Evolutionary conservation across 2,888 invertebrate species (phyloP), one percentile per base, ranked within the genome.

Genomic region (Melipona bicolor): DNA sequence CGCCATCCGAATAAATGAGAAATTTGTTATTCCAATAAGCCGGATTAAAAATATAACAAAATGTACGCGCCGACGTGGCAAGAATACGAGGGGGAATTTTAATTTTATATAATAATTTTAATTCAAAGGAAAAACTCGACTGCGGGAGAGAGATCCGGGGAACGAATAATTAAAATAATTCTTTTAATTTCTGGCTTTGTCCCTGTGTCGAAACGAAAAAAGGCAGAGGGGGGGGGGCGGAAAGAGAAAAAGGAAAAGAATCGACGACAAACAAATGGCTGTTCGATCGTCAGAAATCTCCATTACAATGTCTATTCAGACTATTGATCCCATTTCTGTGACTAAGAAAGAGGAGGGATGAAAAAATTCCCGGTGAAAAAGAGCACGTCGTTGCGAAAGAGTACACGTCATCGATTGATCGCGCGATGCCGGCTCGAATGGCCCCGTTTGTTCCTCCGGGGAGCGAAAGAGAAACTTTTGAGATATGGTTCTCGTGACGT

Each of bases 401-500:
- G 61, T 15, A 24, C 54, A n/a, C 65, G 61, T 67, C 64, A 65
- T 85, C 85, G 85, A 85, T 85, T 85, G 85, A 80, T 85, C 69
- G 67, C 62, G 61, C 62, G 72, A 75, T 73, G 84, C 59, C 69
- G 19, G 73, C 19, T 64, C 74, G 75, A 59, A 76, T 67, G 85
- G 75, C 67, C 36, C 52, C 69, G 79, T 82, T 86, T 79, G 74
- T 86, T 82, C 75, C 86, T 86, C 86, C 71, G 54, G 86, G 86
- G 82, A 78, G 68, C 64, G 73, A 36, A 65, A 70, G 82, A 68
- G 82, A 62, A 86, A 77, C 79, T 86, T 85, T 86, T 86, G 86
- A 86, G 86, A 79, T 86, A 86, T 86, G 79, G 68, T 86, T 68
- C 73, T 43, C 64, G 74, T 82, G 86, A 86, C 86, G 79, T 79